Base-by-base conservation (phyloP, 2,113 vertebrate species). In the Cyanoderma ruficeps region DNA sequence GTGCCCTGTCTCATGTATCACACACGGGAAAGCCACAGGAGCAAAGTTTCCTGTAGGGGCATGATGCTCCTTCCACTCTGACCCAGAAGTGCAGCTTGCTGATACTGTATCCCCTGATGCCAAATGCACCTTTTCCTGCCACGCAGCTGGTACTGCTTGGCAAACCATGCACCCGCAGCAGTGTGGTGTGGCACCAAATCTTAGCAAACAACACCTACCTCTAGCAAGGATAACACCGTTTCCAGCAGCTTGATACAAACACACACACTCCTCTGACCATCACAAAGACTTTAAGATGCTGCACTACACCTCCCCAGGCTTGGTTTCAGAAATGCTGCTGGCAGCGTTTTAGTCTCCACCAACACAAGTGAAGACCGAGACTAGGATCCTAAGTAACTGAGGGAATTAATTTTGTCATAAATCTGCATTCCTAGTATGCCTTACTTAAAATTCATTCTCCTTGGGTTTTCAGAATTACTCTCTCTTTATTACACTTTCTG, bases 1-100 rank as follows among this genome's bases (percentile, higher is more conserved):
- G 6, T 2, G 2, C 6, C 22, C 2, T 12, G 5, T 9, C 61
- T 35, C 15, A 0, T 4, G 1, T 11, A 2, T 3, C 64, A 22
- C 82, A 33, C 11, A 2, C 14, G 23, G 31, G 13, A 12, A 33
- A 76, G 14, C 1, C 15, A 80, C 33, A 42, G 52, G 2, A 72
- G 11, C 1, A 7, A 53, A 20, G 9, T 46, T 60, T 50, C 42
- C 76, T 63, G 9, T 3, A 14, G 28, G 7, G 41, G 5, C 3
- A 46, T 35, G 47, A n/a, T 16, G 59, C 30, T 33, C 53, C 59
- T 64, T 60, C 37, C 22, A 2, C 42, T 33, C 13, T 15, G 33
- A 52, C 9, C 33, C 87, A 60, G 28, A 46, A 76, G 6, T 3
- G 17, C 33, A 22, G 12, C 72, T 79, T 53, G 61, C 60, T 30